A percentile compares a stretch with the other conserved stretches of the same genome.
These are phyloP conservation scores for Scolopax bukidnonensis DNA, from an alignment of 2,797 vertebrate genomes.

Conservation along the genomic window DNA sequence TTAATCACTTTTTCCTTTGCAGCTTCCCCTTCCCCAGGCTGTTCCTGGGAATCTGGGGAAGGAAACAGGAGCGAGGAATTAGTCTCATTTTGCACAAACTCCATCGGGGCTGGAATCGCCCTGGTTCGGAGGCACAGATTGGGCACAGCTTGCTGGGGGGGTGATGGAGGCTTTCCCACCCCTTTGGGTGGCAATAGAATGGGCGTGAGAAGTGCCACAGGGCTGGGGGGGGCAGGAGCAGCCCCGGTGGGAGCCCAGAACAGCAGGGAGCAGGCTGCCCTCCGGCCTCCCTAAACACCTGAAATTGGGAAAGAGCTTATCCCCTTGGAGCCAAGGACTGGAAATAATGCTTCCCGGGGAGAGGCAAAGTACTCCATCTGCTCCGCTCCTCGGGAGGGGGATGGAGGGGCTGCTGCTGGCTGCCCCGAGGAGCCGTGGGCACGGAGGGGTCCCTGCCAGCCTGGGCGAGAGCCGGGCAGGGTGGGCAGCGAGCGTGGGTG, in stretches of 20 bases:
- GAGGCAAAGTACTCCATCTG: slow-evolving; percentile 30
- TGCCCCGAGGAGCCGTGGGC: not conserved
- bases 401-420: fast-evolving
- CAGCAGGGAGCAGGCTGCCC: not conserved
- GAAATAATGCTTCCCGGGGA: not conserved
- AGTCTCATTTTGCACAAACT: not conserved
- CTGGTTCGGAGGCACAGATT: not conserved
- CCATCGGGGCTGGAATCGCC: not conserved
- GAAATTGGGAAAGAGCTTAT: not conserved
- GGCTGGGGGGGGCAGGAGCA: not conserved
- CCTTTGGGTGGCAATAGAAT: fast-evolving
- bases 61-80: not conserved
- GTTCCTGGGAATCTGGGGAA: not conserved
- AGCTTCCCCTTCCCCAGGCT: not conserved
- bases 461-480: not conserved
- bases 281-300: not conserved
- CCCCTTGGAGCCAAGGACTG: not conserved
- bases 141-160: not conserved
- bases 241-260: fast-evolving
- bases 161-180: not conserved
- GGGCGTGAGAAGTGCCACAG: fast-evolving
- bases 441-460: not conserved
- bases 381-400: fast-evolving
- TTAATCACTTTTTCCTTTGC: slow-evolving; percentile 43
- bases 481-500: not conserved